A percentile compares a stretch with the other conserved stretches of the same genome.
Conservation (phyloP, 2,888 invertebrate genomes). For the Baccha elongata region DNA sequence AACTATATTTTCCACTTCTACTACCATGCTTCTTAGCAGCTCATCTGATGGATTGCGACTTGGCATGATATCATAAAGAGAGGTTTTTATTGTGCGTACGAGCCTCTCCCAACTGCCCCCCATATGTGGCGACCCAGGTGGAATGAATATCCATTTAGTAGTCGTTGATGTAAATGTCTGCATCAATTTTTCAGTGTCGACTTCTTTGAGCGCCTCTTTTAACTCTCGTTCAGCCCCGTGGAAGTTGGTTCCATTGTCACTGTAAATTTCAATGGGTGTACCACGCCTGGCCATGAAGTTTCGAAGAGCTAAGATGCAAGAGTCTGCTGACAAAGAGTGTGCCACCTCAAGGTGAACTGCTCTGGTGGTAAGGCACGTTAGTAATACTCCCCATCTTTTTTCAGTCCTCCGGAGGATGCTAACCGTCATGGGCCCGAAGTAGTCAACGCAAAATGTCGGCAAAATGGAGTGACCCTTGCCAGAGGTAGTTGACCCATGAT, state of each 20-base stretch:
- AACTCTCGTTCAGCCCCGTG: slow-evolving; percentile 6
- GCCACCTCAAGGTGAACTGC: not conserved
- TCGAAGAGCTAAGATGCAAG: slow-evolving; percentile 43
- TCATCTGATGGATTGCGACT: no score
- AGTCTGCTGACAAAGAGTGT: not conserved
- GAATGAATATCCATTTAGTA: slow-evolving; percentile 71
- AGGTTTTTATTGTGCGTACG: slow-evolving; percentile 38
- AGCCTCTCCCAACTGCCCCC: no score
- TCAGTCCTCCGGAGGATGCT: no score
- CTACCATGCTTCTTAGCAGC: no score
- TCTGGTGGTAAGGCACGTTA: not conserved
- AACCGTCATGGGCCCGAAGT: no score
- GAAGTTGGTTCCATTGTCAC: slow-evolving; percentile 5
- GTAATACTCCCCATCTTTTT: no score
- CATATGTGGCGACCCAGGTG: no score
- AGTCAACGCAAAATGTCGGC: no score
- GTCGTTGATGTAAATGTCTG: not conserved
- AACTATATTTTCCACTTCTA: no score
- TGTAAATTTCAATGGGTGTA: not conserved
- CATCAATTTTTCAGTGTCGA: slow-evolving; percentile 3
- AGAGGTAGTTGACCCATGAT: slow-evolving; percentile 26
- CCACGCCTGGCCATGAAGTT: slow-evolving; percentile 42
- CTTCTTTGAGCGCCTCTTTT: not conserved
- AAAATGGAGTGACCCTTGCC: slow-evolving; percentile 12
- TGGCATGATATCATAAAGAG: slow-evolving; percentile 48